Conservation (phyloP, 2,888 invertebrate species). For the Hemicrepidius hirtus region DNA sequence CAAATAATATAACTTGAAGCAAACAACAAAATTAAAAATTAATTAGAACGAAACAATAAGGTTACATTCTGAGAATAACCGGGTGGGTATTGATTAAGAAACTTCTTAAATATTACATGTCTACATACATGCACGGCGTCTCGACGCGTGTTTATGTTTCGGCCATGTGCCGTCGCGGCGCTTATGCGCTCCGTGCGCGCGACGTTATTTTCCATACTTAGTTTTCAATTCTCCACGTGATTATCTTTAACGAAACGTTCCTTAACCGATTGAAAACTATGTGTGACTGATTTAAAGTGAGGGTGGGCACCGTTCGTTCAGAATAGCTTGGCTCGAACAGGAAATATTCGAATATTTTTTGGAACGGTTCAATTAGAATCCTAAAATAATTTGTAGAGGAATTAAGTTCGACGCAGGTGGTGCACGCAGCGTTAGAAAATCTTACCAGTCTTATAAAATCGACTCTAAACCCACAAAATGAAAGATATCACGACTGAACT, state of each 20-base stretch:
- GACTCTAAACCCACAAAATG: conserved; percentile 11
- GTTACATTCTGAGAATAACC: conserved; percentile 56
- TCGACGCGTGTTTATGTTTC: conserved; percentile 54
- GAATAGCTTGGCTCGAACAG: conserved; percentile 64
- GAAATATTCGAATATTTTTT: conserved; percentile 48
- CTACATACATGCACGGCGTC: conserved; percentile 55
- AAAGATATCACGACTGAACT: conserved; percentile 41
- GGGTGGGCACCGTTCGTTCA: conserved; percentile 69
- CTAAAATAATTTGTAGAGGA: conserved; percentile 38
- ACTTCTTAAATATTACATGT: conserved; percentile 57
- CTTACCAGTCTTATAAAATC: not conserved
- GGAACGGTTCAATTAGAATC: conserved; percentile 48
- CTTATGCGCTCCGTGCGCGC: conserved; percentile 55
- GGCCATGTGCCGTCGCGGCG: conserved; percentile 59
- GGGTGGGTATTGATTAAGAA: conserved; percentile 59
- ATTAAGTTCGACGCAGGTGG: conserved; percentile 27
- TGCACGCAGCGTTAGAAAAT: not conserved
- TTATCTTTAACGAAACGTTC: conserved; percentile 47
- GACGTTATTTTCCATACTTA: conserved; percentile 46
- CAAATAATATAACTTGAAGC: conserved; percentile 15
- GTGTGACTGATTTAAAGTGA: conserved; percentile 64
- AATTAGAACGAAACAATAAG: conserved; percentile 49
- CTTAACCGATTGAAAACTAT: conserved; percentile 61
- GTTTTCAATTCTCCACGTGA: conserved; percentile 56
- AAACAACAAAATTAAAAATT: conserved; percentile 43